Base-by-base conservation (phyloP, 2,888 invertebrate species). In the Eristalis intricaria region DNA sequence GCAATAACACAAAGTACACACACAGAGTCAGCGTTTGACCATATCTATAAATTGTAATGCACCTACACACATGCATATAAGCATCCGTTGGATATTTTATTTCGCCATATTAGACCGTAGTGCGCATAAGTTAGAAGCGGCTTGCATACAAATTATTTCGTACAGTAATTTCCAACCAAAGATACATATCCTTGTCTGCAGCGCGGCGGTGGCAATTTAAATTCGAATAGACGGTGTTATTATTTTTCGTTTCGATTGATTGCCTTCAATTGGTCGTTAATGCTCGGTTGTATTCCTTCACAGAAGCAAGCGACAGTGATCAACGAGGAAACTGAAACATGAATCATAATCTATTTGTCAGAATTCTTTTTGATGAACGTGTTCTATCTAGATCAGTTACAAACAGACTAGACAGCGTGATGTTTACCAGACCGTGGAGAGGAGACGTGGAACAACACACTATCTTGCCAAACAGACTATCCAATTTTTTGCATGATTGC, bases 121-220 rank as follows among this genome's bases (percentile, higher is more conserved):
- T 38, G 22, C 35, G 19, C 64, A 50, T 8, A 58, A 61, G 61
- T 64, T 56, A 73, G 56, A 73, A 73, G 63, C 50, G 83, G 68
- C 83, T 78, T 68, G 83, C 73, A 83, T 83, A 83, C 68, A 61
- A 83, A 77, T 63, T 77, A 50, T 50, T 50, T 69, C 65, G 50
- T 26, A 4, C 2, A 65, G 26, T 26, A 65, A 71, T 71, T 50
- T 71, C 61, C n/a, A 82, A 66, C 58, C 73, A 79, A 66, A 66
- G 40, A 60, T 13, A 38, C 60, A 60, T 60, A 60, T 60, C 26
- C 23, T 60, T 60, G 26, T 50, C 66, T 13, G 68, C 60, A 50
- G n/a, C 50, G 68, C 60, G 19, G n/a, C 50, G 35, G 58, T 76
- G 71, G 77, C 77, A 76, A 82, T 82, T 77, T 82, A 66, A 79